Conservation (phyloP, 2,797 vertebrate genomes). For the Labroides dimidiatus region DNA sequence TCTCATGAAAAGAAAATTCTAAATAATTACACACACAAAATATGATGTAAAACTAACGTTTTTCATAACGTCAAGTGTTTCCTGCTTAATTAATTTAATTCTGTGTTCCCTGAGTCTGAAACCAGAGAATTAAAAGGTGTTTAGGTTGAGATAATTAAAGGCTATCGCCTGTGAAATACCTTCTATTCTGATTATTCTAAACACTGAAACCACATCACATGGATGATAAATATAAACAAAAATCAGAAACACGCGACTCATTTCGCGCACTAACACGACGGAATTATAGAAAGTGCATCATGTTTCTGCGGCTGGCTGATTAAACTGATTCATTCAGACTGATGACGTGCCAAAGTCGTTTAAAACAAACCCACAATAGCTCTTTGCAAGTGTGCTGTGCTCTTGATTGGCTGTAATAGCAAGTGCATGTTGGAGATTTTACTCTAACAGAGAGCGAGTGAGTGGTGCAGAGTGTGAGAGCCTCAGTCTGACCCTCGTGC, state of each 20-base stretch:
- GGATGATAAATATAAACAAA: slow-evolving; percentile 24
- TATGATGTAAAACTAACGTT: not conserved
- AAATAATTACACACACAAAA: no score
- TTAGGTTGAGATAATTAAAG: slow-evolving; percentile 14
- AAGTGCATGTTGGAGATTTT: slow-evolving; percentile 33
- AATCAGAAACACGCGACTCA: slow-evolving; percentile 13
- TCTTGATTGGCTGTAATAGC: slow-evolving; percentile 43
- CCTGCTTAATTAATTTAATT: slow-evolving; percentile 1
- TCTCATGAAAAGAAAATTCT: no score
- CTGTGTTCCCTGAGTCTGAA: slow-evolving; percentile 1
- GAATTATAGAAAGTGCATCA: slow-evolving; percentile 23
- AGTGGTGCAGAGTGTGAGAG: slow-evolving; percentile 86
- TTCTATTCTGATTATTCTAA: slow-evolving; percentile 10
- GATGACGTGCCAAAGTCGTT: slow-evolving; percentile 40
- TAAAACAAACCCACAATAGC: slow-evolving; percentile 43
- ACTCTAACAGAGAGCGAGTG: slow-evolving; percentile 79
- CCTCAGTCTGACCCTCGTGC: slow-evolving; percentile 87
- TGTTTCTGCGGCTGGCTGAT: slow-evolving; percentile 44
- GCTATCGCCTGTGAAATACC: not conserved
- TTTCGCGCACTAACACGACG: no score
- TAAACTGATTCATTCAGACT: slow-evolving; percentile 42
- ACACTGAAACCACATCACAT: not conserved
- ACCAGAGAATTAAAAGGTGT: slow-evolving; percentile 1
- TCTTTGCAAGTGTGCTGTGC: slow-evolving; percentile 36
- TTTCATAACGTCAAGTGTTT: not conserved